phyloP scores from a whole-genome alignment of 2,888 invertebrate species.

The Eupeodes luniger region DNA sequence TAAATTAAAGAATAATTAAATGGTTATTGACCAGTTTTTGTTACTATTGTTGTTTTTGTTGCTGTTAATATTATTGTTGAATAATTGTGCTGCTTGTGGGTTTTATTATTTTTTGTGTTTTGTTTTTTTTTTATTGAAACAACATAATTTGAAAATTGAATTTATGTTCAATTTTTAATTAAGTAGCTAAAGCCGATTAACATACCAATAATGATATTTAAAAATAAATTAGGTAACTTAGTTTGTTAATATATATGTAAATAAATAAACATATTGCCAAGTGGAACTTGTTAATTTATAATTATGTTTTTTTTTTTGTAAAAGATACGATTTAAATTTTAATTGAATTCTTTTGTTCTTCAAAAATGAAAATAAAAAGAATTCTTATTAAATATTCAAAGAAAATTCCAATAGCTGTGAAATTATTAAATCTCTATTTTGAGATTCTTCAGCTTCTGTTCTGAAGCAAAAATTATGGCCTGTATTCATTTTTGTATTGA shows the following conservation, averaged over 20 bases:
- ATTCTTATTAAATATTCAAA: too few relatives aligned
- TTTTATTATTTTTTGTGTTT: background rate
- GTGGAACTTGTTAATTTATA: background rate
- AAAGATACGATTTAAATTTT: too few relatives aligned
- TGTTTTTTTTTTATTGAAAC: slow-evolving; percentile 17
- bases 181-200: slow-evolving; percentile 18
- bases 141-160: slow-evolving; percentile 35
- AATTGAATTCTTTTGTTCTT: too few relatives aligned
- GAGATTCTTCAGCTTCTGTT: too few relatives aligned
- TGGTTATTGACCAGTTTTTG: slow-evolving; percentile 35
- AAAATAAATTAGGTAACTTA: background rate
- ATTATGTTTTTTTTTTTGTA: background rate
- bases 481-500: too few relatives aligned
- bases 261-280: background rate
- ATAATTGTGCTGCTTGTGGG: background rate
- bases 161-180: slow-evolving; percentile 39
- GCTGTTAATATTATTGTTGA: background rate
- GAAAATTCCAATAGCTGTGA: too few relatives aligned
- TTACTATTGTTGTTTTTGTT: too few relatives aligned
- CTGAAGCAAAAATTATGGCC: too few relatives aligned
- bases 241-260: too few relatives aligned
- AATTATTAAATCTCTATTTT: too few relatives aligned
- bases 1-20: slow-evolving; percentile 40
- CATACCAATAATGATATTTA: slow-evolving; percentile 11
- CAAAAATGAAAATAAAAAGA: too few relatives aligned